Evolutionary conservation across 2,888 invertebrate genomes (phyloP), one percentile per base, ranked within the genome.

Genomic region (Xestia rhomboidea): DNA sequence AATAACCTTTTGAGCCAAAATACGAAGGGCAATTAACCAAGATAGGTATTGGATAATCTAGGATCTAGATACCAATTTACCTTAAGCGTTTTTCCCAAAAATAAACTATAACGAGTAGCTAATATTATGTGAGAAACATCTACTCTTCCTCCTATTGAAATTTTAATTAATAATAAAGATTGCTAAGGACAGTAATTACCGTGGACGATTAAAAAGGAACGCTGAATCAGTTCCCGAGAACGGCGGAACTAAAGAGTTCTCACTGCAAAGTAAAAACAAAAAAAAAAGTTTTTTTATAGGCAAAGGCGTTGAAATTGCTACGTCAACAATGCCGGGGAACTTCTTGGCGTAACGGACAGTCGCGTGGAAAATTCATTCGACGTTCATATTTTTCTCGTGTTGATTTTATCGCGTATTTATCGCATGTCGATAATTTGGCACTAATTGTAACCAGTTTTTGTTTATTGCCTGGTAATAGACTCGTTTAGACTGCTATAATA

Each of bases 291-390:
- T 68, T 78, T 72, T 81, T 73, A 60, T 70, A 77, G 73, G 79
- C 79, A 79, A 82, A 82, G 69, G 88, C 81, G 77, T 84, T 84
- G 85, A 85, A 88, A 87, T 82, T 85, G 76, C 87, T 86, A 78
- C 87, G 80, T 83, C 88, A 85, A 88, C 82, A 89, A 87, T 85
- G 62, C 51, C 34, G 8, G 57, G 57, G 57, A 66, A 68, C 64
- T 76, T 77, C 68, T 78, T 79, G 3, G 49, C 68, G 76, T 78
- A 76, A 72, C 51, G 80, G 77, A 87, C 84, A 87, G n/a, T 74
- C 79, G 21, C 67, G 80, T 78, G 74, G 77, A 81, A 89, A 88
- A 60, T 84, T 75, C 79, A 76, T 80, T 76, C 24, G 57, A 64
- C 24, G 68, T 49, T 34, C 0, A 34, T 15, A 46, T 73, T 75